These are phyloP conservation scores for Laterallus jamaicensis DNA, from an alignment of 2,113 vertebrate species.

Conservation along the genomic window DNA sequence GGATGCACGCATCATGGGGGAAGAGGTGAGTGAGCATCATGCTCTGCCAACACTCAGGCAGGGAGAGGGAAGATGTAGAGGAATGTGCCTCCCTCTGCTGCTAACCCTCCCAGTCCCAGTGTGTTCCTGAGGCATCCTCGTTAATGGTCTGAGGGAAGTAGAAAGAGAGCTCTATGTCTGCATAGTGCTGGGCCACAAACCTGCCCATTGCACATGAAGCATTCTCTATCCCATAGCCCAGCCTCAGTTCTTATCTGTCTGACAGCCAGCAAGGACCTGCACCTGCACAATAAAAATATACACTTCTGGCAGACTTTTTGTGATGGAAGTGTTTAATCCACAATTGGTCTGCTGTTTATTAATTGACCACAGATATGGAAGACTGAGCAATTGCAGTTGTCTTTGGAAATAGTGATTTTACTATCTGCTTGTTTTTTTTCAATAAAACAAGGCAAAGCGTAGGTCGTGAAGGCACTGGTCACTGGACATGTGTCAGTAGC, in stretches of 20 bases:
- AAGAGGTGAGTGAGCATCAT: background rate
- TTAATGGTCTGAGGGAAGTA: background rate
- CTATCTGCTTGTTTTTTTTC: background rate
- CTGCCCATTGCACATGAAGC: background rate
- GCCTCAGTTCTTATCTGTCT: background rate
- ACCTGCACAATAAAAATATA: background rate
- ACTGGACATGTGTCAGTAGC: background rate
- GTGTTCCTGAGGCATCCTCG: background rate
- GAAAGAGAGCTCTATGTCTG: background rate
- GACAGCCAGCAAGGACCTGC: background rate
- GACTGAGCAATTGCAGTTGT: background rate
- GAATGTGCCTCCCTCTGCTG: background rate
- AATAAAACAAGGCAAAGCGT: background rate
- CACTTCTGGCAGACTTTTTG: background rate
- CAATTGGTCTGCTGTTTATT: background rate
- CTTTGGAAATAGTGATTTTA: background rate
- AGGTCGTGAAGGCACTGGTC: background rate
- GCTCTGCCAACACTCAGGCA: background rate
- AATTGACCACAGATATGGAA: background rate
- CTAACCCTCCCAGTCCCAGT: background rate
- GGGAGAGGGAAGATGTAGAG: background rate
- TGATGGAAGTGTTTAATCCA: background rate
- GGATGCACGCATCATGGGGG: accelerated
- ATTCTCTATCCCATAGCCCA: background rate
- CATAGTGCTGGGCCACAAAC: background rate